Base-by-base conservation (phyloP, 2,888 invertebrate genomes). In the Apamea epomidion region DNA sequence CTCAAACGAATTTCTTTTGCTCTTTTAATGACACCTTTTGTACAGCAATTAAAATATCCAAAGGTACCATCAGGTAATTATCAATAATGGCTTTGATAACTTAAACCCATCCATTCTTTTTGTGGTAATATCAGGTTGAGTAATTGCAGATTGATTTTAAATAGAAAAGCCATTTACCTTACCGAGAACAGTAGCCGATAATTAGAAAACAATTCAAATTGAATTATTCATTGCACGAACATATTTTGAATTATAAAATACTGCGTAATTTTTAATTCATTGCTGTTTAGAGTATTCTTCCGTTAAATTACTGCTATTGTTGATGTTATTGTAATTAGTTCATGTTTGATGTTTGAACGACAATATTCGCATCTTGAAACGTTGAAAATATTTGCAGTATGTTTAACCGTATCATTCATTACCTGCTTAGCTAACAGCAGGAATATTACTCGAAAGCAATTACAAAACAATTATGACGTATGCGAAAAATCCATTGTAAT, bases 221-320 rank as follows among this genome's bases (percentile, higher is more conserved):
- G 87, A 88, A 91, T 91, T 83, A 91, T 91, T 87, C 90, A 91
- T 90, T 42, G 76, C 90, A 88, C 88, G 90, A 86, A 87, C 83
- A 60, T 58, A 78, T 86, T 84, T 87, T 84, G 84, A 84, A n/a
- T n/a, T n/a, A n/a, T n/a, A n/a, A n/a, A 87, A 87, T 88, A 86
- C 74, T 64, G 79, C 78, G 81, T 86, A 90, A 88, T 76, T 78
- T 80, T 84, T 84, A 73, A 83, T 81, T 72, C 58, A 70, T 86
- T 78, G 75, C 67, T 80, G 76, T 82, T 80, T 72, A 82, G 70
- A 83, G 87, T 82, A 86, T 74, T 87, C 87, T 90, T 89, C 90
- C 88, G 86, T 89, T 82, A 84, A 88, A 90, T 87, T 86, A 83
- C 75, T 84, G 82, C 86, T 81, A 74, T 88, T 85, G 84, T 80